A percentile compares a stretch with the other conserved stretches of the same genome.
Conservation (phyloP, 2,113 vertebrate species). For the Mustela nigripes region DNA sequence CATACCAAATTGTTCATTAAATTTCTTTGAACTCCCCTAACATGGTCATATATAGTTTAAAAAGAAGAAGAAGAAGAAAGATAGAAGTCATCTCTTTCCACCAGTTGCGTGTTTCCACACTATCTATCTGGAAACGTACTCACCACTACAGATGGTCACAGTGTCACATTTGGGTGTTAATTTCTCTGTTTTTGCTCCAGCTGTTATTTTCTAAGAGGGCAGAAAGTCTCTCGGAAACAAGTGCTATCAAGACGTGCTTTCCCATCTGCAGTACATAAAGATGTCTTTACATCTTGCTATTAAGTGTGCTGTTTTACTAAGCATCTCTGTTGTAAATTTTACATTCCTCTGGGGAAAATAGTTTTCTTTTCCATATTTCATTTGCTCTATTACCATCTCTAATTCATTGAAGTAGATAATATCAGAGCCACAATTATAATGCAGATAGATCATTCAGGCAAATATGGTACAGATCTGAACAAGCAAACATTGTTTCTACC, state of each 20-base stretch:
- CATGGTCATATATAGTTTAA: conserved; percentile 31
- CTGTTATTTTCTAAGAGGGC: not conserved
- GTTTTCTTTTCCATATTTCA: conserved; percentile 16
- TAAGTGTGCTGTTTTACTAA: conserved; percentile 30
- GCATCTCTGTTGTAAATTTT: conserved; percentile 23
- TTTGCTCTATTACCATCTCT: not conserved
- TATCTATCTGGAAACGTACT: not conserved
- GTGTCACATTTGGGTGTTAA: not conserved
- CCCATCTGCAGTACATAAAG: conserved; percentile 13
- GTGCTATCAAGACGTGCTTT: not conserved
- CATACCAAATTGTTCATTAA: conserved; percentile 11
- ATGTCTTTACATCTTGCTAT: not conserved
- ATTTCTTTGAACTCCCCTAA: conserved; percentile 36
- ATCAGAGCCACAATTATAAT: not conserved
- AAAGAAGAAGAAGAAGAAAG: not conserved
- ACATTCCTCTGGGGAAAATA: not conserved
- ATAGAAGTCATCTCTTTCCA: not conserved
- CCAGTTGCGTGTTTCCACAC: not conserved
- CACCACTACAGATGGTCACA: conserved; percentile 41
- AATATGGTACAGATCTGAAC: not conserved
- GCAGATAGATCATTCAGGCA: not conserved
- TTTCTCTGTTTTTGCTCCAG: conserved; percentile 31
- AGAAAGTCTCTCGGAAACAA: conserved; percentile 21
- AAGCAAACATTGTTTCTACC: not conserved
- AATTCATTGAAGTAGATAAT: not conserved